phyloP scores from a whole-genome alignment of 2,113 vertebrate species.

The Elachura formosa region DNA sequence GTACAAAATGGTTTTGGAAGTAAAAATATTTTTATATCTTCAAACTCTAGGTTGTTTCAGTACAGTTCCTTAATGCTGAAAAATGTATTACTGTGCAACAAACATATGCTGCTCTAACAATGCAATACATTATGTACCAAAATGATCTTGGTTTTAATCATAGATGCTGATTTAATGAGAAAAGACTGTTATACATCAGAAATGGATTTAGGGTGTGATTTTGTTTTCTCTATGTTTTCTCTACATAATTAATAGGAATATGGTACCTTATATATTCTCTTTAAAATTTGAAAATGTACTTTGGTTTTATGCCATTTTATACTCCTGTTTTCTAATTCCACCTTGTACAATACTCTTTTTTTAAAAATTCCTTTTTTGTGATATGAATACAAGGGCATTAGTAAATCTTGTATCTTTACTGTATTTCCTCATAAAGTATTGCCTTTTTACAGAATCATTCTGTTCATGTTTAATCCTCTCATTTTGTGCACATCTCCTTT shows the following conservation, averaged over 20 bases:
- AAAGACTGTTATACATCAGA: constrained; percentile 90
- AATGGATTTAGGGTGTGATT: constrained; percentile 94
- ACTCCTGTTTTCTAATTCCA: constrained; percentile 32
- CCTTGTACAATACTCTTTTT: background rate
- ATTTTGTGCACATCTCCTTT: background rate
- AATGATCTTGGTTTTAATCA: constrained; percentile 96
- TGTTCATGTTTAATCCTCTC: background rate
- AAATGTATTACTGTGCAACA: constrained; percentile 94
- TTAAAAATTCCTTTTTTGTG: background rate
- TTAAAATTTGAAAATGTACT: constrained; percentile 49
- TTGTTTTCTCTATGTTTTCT: constrained; percentile 84
- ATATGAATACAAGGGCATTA: background rate
- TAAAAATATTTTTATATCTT: constrained; percentile 56
- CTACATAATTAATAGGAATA: constrained; percentile 91
- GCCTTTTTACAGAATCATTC: background rate
- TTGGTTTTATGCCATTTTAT: constrained; percentile 50
- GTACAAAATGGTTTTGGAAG: constrained; percentile 49
- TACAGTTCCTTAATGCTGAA: constrained; percentile 94
- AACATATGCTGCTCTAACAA: constrained; percentile 97
- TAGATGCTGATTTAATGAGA: constrained; percentile 97
- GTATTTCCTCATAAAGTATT: background rate
- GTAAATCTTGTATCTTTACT: background rate
- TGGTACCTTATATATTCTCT: constrained; percentile 65
- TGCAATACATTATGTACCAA: constrained; percentile 95
- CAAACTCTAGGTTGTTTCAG: constrained; percentile 75